A percentile compares a stretch with the other conserved stretches of the same genome.
These are phyloP conservation scores for Enteromius viviparus DNA, from an alignment of 2,797 vertebrate genomes.

Conservation along the genomic window DNA sequence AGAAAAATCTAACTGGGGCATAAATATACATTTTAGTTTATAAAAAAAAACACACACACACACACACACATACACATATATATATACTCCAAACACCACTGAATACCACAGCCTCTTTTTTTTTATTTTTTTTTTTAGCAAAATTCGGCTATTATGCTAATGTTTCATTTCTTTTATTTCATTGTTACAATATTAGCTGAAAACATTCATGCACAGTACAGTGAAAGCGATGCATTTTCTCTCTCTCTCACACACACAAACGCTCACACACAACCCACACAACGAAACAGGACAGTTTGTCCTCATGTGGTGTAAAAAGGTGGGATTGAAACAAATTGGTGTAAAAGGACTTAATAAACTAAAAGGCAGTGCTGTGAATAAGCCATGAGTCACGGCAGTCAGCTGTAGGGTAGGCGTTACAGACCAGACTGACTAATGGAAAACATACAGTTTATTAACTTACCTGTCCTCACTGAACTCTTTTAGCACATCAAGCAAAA, in stretches of 20 bases:
- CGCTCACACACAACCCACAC: slow-evolving; percentile 25
- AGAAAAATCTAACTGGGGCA: background rate
- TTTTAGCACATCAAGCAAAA: slow-evolving; percentile 14
- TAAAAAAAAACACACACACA: too few relatives aligned
- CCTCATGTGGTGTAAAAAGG: slow-evolving; percentile 48
- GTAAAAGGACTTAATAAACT: slow-evolving; percentile 49
- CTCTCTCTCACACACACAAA: background rate
- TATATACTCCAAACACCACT: too few relatives aligned
- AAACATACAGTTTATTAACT: slow-evolving; percentile 48
- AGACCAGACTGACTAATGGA: slow-evolving; percentile 43
- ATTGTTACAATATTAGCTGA: background rate
- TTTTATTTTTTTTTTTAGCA: too few relatives aligned
- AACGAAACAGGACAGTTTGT: slow-evolving; percentile 40
- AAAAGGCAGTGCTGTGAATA: slow-evolving; percentile 48
- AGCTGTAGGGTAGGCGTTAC: slow-evolving; percentile 49
- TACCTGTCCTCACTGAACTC: slow-evolving; percentile 28
- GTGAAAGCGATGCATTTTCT: slow-evolving; percentile 20
- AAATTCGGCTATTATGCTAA: background rate
- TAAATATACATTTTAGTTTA: background rate
- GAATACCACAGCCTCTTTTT: too few relatives aligned
- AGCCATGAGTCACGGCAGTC: slow-evolving; percentile 47
- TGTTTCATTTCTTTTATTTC: background rate
- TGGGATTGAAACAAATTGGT: slow-evolving; percentile 51
- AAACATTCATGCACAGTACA: background rate
- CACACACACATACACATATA: too few relatives aligned